Percentiles rank a stretch among this genome's conserved stretches.
Conservation (phyloP, 2,113 vertebrate species). For the Forbesichthys agassizii region DNA sequence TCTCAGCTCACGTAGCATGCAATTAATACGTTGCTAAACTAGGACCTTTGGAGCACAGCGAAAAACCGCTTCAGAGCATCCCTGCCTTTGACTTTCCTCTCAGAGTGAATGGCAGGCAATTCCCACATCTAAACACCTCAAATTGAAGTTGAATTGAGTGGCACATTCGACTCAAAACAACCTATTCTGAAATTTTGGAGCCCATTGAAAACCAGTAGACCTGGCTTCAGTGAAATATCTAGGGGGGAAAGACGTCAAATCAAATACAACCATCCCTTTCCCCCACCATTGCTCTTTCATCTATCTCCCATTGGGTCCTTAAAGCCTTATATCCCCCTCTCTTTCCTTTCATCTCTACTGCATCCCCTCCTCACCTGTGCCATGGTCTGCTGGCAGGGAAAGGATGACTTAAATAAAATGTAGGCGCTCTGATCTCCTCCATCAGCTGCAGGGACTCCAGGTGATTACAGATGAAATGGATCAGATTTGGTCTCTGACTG, state of each 20-base stretch:
- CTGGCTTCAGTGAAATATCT: too few relatives aligned
- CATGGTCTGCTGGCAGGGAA: constrained; percentile 60
- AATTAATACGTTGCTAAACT: constrained; percentile 44
- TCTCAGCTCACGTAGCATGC: constrained; percentile 38
- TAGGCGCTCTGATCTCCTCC: constrained; percentile 64
- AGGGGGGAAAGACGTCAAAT: too few relatives aligned
- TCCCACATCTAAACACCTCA: constrained; percentile 38
- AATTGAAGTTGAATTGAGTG: constrained; percentile 38
- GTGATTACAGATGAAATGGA: constrained; percentile 75
- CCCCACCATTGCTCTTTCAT: not conserved
- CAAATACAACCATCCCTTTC: not conserved
- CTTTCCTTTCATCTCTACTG: constrained; percentile 57
- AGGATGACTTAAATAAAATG: constrained; percentile 59
- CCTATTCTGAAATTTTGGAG: constrained; percentile 45
- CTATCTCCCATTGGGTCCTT: constrained; percentile 31
- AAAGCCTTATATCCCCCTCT: constrained; percentile 15
- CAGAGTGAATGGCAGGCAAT: constrained; percentile 41
- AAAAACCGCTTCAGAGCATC: constrained; percentile 20
- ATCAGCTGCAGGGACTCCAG: constrained; percentile 64
- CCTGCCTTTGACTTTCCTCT: constrained; percentile 47
- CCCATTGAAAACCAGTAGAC: constrained; percentile 1
- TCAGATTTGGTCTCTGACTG: constrained; percentile 66
- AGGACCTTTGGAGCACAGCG: constrained; percentile 1
- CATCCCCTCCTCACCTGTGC: constrained; percentile 32
- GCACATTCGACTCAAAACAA: constrained; percentile 42